Evolutionary conservation across 1,140 invertebrate species (phyloP).

Genomic region (Aphis craccivora): DNA sequence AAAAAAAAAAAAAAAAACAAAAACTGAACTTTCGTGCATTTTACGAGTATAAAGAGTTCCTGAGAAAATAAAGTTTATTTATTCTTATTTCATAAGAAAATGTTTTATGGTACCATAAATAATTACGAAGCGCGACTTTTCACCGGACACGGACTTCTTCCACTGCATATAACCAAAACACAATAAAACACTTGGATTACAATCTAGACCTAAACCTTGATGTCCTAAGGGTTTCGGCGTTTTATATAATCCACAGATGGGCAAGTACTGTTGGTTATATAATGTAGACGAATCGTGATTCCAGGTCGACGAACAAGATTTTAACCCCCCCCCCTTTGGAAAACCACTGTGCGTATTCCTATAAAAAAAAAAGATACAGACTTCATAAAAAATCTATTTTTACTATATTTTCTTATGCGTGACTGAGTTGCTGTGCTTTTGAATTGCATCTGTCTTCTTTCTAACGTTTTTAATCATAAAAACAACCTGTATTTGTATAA

Average conservation of each 20-base stretch:
- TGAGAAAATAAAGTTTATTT: conserved; percentile 26
- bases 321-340: too few species aligned
- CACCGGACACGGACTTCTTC: conserved; percentile 6
- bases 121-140: conserved; percentile 38
- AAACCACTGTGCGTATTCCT: neutral
- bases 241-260: conserved; percentile 22
- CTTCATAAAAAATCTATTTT: neutral
- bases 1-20: neutral
- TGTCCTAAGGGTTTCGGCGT: neutral
- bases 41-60: conserved; percentile 24
- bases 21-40: neutral
- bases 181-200: conserved; percentile 36
- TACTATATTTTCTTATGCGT: neutral
- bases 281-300: conserved; percentile 17
- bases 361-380: neutral
- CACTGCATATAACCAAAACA: neutral
- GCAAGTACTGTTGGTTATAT: neutral
- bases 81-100: conserved; percentile 40
- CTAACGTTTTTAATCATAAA: conserved; percentile 10
- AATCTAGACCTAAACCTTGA: conserved; percentile 16
- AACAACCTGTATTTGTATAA: neutral
- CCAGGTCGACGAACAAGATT: conserved; percentile 29
- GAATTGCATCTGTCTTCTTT: neutral
- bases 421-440: neutral
- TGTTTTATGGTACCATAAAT: conserved; percentile 33